Base-by-base conservation (phyloP, 2,888 invertebrate genomes). In the Blera fallax region DNA sequence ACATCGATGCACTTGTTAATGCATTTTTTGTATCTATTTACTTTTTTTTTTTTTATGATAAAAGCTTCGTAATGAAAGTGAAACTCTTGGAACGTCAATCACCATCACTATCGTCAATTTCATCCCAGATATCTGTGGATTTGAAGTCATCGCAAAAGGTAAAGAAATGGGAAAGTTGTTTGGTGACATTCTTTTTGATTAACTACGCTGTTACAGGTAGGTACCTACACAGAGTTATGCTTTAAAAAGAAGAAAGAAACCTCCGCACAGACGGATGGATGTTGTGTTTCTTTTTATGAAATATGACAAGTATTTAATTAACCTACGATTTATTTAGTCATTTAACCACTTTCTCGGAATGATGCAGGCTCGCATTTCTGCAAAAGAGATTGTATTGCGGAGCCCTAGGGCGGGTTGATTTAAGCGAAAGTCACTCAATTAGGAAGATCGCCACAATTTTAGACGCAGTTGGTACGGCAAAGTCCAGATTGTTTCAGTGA, bases 51-150 rank as follows among this genome's bases (percentile, higher is more conserved):
- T 62, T 77, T 70, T 43, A 69, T 62, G 43, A 72, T 21, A 40
- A 82, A 65, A 65, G 64, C 45, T 21, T 62, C 32, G 6, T 18
- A n/a, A 67, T 34, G 58, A 83, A 83, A 83, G 78, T 67, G 78
- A 78, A 83, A 81, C 76, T 48, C 29, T 69, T 43, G 60, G 67
- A n/a, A 79, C 67, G 79, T 83, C 83, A 83, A 83, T 83, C 83
- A 79, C 43, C 60, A 54, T 78, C 60, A 37, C 52, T 43, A 40
- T 69, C 45, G 24, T 50, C n/a, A 10, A 27, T 21, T 50, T 29
- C 52, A 73, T 65, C 21, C 56, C 60, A 45, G 32, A 34, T 45
- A 37, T 48, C 60, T 58, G 50, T 60, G 18, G 58, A 70, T 54
- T 70, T 52, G 6, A 70, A 70, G 32, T 56, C 54, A 45, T 76